A percentile compares a stretch with the other conserved stretches of the same genome.
These are phyloP conservation scores for Hydrotaea cyrtoneurina DNA, from an alignment of 2,888 invertebrate species.

Conservation along the genomic window DNA sequence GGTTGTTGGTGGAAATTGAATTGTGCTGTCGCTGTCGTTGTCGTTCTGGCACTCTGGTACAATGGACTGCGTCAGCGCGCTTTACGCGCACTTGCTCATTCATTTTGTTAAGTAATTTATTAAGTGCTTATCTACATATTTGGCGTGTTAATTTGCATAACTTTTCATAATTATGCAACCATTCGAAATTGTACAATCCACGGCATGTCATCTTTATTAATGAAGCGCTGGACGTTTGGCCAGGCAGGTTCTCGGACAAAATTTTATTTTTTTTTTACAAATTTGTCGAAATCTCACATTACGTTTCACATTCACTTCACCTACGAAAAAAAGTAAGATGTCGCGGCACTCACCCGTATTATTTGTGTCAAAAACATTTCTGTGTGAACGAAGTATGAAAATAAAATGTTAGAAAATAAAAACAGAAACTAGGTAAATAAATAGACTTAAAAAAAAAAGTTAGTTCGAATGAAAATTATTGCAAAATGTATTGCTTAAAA, in stretches of 20 bases:
- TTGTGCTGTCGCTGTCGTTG: conserved; percentile 20
- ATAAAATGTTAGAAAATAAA: too few relatives aligned
- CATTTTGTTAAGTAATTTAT: conserved; percentile 54
- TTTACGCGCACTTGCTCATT: conserved; percentile 33
- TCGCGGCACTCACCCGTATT: too few relatives aligned
- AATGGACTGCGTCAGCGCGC: not conserved
- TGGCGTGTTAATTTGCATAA: conserved; percentile 58
- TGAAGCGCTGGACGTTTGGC: not conserved
- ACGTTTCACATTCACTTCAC: too few relatives aligned
- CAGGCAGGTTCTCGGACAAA: not conserved
- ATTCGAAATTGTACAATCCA: conserved; percentile 41
- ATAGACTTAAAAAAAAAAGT: too few relatives aligned
- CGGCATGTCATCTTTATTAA: conserved; percentile 1
- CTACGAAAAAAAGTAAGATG: too few relatives aligned
- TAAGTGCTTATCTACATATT: conserved; percentile 61
- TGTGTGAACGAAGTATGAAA: too few relatives aligned
- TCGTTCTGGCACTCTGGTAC: not conserved
- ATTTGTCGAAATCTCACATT: too few relatives aligned
- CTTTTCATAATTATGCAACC: conserved; percentile 54
- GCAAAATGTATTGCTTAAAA: too few relatives aligned
- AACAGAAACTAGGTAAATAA: too few relatives aligned
- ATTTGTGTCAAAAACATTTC: too few relatives aligned
- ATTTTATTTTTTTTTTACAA: too few relatives aligned
- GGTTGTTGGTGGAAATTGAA: conserved; percentile 37
- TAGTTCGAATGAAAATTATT: too few relatives aligned